Conservation (phyloP, 2,888 invertebrate genomes). For the Nysson spinosus region DNA sequence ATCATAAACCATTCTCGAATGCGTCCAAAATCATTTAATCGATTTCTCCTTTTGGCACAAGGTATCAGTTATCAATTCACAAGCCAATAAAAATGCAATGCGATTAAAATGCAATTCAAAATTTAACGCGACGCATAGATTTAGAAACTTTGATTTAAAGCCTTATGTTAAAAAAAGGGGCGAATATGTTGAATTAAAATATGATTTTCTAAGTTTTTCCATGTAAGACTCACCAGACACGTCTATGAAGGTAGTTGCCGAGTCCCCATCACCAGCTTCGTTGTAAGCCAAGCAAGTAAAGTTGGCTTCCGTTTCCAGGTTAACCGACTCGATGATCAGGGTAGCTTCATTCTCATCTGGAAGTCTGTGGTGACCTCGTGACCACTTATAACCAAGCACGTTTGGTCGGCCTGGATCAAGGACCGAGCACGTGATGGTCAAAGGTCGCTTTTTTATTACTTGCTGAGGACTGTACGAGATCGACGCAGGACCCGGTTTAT, state of each 20-base stretch:
- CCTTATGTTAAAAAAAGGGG: no score
- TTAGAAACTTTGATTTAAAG: no score
- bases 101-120: no score
- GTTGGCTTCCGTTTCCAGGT: constrained; percentile 91
- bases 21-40: no score
- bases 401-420: constrained; percentile 90
- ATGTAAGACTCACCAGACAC: constrained; percentile 84
- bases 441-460: constrained; percentile 89
- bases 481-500: constrained; percentile 91
- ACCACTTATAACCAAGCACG: constrained; percentile 87
- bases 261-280: constrained; percentile 88
- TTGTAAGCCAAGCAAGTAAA: constrained; percentile 93
- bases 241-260: constrained; percentile 84
- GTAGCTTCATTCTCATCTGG: constrained; percentile 87
- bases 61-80: no score
- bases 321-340: constrained; percentile 90
- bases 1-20: no score
- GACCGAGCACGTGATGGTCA: constrained; percentile 91
- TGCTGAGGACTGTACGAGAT: constrained; percentile 85
- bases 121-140: no score
- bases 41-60: no score
- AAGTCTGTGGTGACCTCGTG: constrained; percentile 86
- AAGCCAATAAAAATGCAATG: no score
- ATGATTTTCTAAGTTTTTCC: no score
- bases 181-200: no score